Percentiles rank a stretch among this genome's conserved stretches.
Conservation (phyloP, 2,797 vertebrate species). For the Halcyon smyrnensis region DNA sequence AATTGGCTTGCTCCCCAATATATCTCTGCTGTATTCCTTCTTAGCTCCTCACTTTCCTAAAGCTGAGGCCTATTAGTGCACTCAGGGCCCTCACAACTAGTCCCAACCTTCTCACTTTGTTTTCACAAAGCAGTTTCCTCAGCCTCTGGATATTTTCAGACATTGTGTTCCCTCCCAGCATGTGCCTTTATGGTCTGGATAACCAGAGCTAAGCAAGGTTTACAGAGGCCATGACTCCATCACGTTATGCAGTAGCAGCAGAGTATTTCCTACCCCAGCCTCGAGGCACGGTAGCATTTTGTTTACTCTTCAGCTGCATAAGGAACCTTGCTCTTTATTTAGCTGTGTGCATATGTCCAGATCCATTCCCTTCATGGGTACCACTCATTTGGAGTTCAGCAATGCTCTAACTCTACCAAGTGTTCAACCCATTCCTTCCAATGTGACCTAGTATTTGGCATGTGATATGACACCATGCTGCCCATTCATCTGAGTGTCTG, state of each 20-base stretch:
- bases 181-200: not conserved
- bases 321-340: not conserved
- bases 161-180: accelerated
- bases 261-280: not conserved
- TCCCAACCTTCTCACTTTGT: not conserved
- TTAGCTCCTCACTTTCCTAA: not conserved
- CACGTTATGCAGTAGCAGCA: not conserved
- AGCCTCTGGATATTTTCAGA: not conserved
- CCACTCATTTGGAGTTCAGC: not conserved
- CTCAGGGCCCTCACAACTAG: not conserved
- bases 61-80: not conserved
- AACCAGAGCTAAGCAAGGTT: not conserved
- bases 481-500: not conserved
- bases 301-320: not conserved
- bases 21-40: not conserved
- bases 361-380: not conserved
- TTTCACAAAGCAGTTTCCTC: not conserved
- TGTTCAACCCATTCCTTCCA: not conserved
- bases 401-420: not conserved
- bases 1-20: not conserved
- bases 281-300: not conserved
- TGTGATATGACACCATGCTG: not conserved
- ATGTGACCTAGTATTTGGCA: not conserved
- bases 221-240: not conserved
- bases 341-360: not conserved